Conservation (phyloP, 2,113 vertebrate genomes). For the Petromus typicus region DNA sequence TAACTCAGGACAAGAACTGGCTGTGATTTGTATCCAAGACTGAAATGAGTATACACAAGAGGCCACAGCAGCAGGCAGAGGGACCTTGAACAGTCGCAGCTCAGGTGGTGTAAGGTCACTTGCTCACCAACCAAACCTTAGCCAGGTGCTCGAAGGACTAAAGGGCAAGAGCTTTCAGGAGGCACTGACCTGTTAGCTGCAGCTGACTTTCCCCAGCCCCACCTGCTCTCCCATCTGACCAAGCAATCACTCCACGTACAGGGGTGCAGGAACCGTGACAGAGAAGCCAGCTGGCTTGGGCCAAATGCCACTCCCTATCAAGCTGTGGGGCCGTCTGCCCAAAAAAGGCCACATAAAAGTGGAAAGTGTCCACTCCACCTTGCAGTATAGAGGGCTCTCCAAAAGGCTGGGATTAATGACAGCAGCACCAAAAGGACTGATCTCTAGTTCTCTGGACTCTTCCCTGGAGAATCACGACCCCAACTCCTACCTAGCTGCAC, state of each 20-base stretch:
- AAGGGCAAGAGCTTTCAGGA: conserved; percentile 62
- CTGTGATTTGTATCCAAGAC: background rate
- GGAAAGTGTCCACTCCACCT: conserved; percentile 62
- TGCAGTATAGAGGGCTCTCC: conserved; percentile 58
- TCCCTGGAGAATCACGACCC: conserved; percentile 48
- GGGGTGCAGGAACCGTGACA: conserved; percentile 82
- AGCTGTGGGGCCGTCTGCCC: conserved; percentile 81
- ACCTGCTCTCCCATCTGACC: conserved; percentile 81
- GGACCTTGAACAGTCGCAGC: conserved; percentile 47
- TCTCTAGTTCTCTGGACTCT: conserved; percentile 7
- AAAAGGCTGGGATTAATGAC: conserved; percentile 61
- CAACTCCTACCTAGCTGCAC: background rate
- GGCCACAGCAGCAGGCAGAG: background rate
- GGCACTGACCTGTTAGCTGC: conserved; percentile 74
- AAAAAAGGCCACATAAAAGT: conserved; percentile 69
- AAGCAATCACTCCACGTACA: conserved; percentile 69
- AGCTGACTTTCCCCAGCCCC: conserved; percentile 73
- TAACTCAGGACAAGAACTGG: conserved; percentile 20
- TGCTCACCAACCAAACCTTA: conserved; percentile 46
- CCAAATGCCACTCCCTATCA: conserved; percentile 82
- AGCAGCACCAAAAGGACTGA: background rate
- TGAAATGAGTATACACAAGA: background rate
- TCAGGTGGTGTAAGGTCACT: conserved; percentile 49
- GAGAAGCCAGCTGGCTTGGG: conserved; percentile 79
- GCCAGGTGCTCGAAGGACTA: conserved; percentile 75